Base-by-base conservation (phyloP, 2,113 vertebrate genomes). In the Xyliphius kryptos region DNA sequence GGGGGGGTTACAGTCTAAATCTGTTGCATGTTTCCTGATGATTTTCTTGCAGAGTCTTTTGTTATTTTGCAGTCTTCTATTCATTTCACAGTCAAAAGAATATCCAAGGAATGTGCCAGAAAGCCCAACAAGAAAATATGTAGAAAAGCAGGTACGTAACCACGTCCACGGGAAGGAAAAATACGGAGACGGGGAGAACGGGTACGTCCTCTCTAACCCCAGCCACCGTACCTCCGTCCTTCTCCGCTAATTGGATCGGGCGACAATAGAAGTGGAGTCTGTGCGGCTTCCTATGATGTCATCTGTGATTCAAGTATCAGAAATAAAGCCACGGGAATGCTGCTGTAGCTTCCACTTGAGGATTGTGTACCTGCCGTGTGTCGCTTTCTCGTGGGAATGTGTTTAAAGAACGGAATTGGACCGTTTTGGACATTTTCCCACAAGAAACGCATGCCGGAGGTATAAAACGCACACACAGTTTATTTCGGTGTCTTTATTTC, bases 41-140 rank as follows among this genome's bases (percentile, higher is more conserved):
- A 19, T 32, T 87, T 57, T 78, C n/a, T 88, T 82, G 69, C 89
- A 89, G 92, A 95, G 91, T 88, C 88, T 95, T 85, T 90, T 98
- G 93, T 98, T 97, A 98, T 97, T 98, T 95, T 97, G 93, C 91
- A 98, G 95, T 97, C 89, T 97, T 92, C 89, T 92, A 95, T 98
- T 98, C 93, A 97, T 96, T 98, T 97, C 94, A 92, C 95, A 98
- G 95, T 98, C 93, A 98, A 98, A 91, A 94, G 95, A 93, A 98
- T 98, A 97, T 98, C 95, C 92, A n/a, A n/a, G n/a, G n/a, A n/a
- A n/a, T n/a, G n/a, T n/a, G n/a, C n/a, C n/a, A n/a, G n/a, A n/a
- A n/a, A 98, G 92, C 95, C 95, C 93, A 97, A 97, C 94, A 98
- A 97, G 94, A 98, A 97, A 98, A 97, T 98, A 87, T 98, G 95